These are phyloP conservation scores for Sarcophaga subvicina DNA, from an alignment of 2,888 invertebrate species.

Conservation along the genomic window DNA sequence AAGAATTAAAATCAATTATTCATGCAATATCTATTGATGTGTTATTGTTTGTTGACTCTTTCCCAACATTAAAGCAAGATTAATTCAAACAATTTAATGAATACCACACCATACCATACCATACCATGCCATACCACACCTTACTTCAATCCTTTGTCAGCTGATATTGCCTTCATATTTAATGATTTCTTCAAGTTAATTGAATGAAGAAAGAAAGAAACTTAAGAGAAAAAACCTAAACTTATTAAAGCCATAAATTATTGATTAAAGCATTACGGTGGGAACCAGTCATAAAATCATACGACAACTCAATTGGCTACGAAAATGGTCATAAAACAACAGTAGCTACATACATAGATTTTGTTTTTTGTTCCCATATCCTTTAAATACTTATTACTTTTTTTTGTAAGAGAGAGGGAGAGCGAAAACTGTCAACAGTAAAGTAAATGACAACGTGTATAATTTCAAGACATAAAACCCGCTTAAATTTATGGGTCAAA, in stretches of 20 bases:
- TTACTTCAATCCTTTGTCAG: too few species aligned
- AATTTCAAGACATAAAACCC: not conserved
- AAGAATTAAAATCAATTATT: too few species aligned
- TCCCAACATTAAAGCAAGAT: too few species aligned
- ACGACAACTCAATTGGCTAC: slow-evolving; percentile 54
- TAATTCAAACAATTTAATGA: too few species aligned
- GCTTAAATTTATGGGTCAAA: slow-evolving; percentile 66
- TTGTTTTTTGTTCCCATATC: slow-evolving; percentile 14
- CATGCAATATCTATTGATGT: too few species aligned
- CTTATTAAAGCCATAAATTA: slow-evolving; percentile 59
- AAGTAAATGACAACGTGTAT: slow-evolving; percentile 48
- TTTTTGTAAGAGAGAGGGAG: slow-evolving; percentile 32
- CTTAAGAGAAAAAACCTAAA: not conserved
- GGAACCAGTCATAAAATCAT: slow-evolving; percentile 39
- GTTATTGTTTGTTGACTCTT: too few species aligned
- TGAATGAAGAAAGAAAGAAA: too few species aligned
- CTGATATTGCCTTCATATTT: too few species aligned
- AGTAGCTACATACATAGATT: slow-evolving; percentile 26
- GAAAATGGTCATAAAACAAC: slow-evolving; percentile 5
- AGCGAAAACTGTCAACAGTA: slow-evolving; percentile 66
- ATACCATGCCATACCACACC: too few species aligned
- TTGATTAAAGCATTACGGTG: slow-evolving; percentile 21
- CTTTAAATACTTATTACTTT: not conserved
- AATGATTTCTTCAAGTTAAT: too few species aligned
- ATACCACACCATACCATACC: too few species aligned